These are phyloP conservation scores for Sphaeramia orbicularis DNA, from an alignment of 2,797 vertebrate genomes.

Conservation along the genomic window DNA sequence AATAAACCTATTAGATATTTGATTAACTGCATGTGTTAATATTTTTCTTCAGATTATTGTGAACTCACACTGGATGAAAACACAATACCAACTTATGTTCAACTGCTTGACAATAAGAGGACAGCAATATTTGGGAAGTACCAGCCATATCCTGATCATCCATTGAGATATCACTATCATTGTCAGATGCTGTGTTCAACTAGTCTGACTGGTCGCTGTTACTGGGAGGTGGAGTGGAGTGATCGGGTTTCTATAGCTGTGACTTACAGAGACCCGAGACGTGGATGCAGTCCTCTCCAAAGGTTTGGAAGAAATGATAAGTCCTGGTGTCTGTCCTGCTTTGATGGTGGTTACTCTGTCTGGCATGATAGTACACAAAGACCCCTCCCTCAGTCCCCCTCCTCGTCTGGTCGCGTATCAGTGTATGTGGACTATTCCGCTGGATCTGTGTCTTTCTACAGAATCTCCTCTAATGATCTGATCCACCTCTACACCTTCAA, in stretches of 20 bases:
- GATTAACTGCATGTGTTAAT: no score
- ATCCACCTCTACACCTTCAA: constrained; percentile 19
- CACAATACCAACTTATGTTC: neutral
- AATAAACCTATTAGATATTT: neutral
- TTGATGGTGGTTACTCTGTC: neutral
- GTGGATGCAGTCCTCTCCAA: fast-evolving
- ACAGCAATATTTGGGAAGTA: fast-evolving
- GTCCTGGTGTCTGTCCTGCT: constrained; percentile 23
- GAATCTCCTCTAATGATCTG: constrained; percentile 1
- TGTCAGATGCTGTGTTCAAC: constrained; percentile 20
- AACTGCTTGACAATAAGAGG: constrained; percentile 5
- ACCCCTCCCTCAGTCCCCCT: neutral
- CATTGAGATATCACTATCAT: constrained; percentile 12
- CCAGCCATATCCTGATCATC: constrained; percentile 3
- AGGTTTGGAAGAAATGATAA: neutral
- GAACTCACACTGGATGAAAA: constrained; percentile 6
- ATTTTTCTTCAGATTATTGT: constrained; percentile 7
- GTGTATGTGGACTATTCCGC: constrained; percentile 42
- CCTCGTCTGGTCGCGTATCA: neutral
- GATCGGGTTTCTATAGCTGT: neutral
- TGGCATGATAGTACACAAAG: neutral
- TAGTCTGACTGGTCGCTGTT: constrained; percentile 14
- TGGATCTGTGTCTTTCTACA: constrained; percentile 35
- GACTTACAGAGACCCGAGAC: neutral
- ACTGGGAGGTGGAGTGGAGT: constrained; percentile 30